Evolutionary conservation across 2,113 vertebrate genomes (phyloP).

Genomic region (Ictidomys tridecemlineatus): DNA sequence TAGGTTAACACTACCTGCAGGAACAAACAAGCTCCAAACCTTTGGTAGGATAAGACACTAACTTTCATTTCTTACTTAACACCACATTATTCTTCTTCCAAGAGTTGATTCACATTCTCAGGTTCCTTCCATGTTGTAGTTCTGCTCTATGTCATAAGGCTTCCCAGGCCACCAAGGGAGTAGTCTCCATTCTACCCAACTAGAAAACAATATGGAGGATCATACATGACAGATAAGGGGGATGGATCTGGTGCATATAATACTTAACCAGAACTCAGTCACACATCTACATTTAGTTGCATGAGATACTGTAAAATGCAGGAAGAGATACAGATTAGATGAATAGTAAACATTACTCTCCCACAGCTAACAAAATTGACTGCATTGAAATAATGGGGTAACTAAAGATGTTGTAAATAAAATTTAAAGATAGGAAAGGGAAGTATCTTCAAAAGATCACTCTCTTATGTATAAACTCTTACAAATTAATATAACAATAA

Average conservation of each 20-base stretch:
- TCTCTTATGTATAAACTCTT: not conserved
- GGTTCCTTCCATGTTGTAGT: not conserved
- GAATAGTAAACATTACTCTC: not conserved
- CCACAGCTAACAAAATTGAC: not conserved
- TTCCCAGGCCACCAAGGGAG: rapidly evolving
- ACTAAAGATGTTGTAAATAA: not conserved
- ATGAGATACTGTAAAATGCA: not conserved
- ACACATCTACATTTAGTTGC: not conserved
- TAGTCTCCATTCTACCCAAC: not conserved
- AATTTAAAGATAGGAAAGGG: not conserved
- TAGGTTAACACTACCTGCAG: not conserved
- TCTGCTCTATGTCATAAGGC: not conserved
- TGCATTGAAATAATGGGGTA: not conserved
- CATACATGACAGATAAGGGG: not conserved
- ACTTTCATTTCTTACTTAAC: not conserved
- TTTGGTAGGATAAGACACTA: not conserved
- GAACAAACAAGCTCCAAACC: not conserved
- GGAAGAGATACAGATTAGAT: not conserved
- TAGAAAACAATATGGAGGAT: not conserved
- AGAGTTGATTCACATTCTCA: not conserved
- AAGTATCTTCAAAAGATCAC: not conserved
- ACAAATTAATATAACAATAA: not conserved
- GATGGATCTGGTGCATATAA: not conserved
- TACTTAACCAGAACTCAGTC: not conserved
- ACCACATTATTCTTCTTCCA: not conserved